A percentile compares a stretch with the other conserved stretches of the same genome.
Evolutionary conservation across 2,888 invertebrate species (phyloP).

Genomic region (Agrenia bidenticulata): DNA sequence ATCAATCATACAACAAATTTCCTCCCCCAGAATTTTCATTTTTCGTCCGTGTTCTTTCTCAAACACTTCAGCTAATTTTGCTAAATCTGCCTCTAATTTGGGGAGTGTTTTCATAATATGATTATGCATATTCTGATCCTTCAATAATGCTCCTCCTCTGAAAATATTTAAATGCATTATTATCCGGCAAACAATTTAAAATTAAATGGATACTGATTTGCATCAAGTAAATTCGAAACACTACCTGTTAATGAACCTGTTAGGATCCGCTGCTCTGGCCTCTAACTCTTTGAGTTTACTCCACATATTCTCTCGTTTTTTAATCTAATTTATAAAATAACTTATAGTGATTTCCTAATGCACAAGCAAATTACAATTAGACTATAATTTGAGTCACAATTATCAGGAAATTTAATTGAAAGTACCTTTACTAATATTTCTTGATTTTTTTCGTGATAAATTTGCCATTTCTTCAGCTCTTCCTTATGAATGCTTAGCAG

Average conservation of each 20-base stretch:
- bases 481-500: constrained; percentile 34
- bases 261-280: constrained; percentile 36
- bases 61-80: constrained; percentile 34
- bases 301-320: constrained; percentile 43
- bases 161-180: background rate
- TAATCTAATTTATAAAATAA: constrained; percentile 21
- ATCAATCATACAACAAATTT: constrained; percentile 35
- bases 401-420: background rate
- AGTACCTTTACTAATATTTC: constrained; percentile 36
- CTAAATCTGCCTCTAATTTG: constrained; percentile 36
- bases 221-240: no score
- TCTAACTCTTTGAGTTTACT: constrained; percentile 36
- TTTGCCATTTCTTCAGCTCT: constrained; percentile 35
- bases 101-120: constrained; percentile 35
- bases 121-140: constrained; percentile 41
- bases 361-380: background rate
- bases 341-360: background rate
- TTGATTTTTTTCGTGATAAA: constrained; percentile 42
- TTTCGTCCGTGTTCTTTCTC: constrained; percentile 38
- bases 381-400: background rate
- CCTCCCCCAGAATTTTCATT: constrained; percentile 35
- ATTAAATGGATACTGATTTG: constrained; percentile 1
- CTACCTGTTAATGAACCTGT: constrained; percentile 42
- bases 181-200: constrained; percentile 1
- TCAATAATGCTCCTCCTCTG: constrained; percentile 42